Conservation (phyloP, 2,113 vertebrate genomes). For the Nannospalax galili region DNA sequence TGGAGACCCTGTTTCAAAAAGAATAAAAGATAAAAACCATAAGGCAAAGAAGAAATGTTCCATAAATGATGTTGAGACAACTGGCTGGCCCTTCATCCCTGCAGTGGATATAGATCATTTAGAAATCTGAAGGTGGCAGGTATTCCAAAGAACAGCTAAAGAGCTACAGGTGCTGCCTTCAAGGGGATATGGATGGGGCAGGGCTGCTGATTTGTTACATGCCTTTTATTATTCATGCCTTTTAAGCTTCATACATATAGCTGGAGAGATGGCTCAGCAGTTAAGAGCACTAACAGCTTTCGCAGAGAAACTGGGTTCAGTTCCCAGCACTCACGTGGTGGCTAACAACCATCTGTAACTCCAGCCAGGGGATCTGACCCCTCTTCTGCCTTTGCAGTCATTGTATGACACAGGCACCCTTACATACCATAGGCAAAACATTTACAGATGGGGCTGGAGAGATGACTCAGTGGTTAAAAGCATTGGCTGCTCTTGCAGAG, state of each 20-base stretch:
- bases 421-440: too few species aligned
- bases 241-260: not conserved
- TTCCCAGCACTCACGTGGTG: too few species aligned
- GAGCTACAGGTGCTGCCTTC: not conserved
- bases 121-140: not conserved
- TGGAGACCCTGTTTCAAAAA: not conserved
- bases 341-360: too few species aligned
- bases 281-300: too few species aligned
- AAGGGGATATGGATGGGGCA: not conserved
- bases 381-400: too few species aligned
- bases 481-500: too few species aligned
- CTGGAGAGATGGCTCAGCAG: too few species aligned
- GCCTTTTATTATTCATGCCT: not conserved
- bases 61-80: not conserved
- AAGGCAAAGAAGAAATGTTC: not conserved
- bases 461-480: too few species aligned
- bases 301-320: too few species aligned
- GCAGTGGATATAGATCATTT: not conserved
- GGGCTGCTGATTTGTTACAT: not conserved
- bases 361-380: too few species aligned
- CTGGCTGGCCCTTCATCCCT: not conserved
- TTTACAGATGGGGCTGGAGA: too few species aligned
- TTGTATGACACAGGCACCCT: too few species aligned
- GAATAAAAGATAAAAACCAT: not conserved
- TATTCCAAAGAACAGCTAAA: not conserved